Base-by-base conservation (phyloP, 2,113 vertebrate genomes). In the Gambusia holbrooki region DNA sequence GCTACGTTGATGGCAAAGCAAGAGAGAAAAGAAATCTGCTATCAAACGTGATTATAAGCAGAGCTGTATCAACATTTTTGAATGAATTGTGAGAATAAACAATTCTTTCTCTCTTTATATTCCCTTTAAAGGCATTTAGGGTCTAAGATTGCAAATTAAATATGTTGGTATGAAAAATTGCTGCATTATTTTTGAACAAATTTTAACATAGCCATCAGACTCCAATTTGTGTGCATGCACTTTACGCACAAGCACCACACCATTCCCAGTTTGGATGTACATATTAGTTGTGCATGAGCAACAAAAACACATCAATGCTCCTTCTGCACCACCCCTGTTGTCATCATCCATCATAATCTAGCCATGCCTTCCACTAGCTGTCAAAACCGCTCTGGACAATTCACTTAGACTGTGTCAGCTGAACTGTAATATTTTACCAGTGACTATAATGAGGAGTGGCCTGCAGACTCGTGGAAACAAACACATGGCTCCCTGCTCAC, bases 321-420 rank as follows among this genome's bases (percentile, higher is more conserved):
- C 75, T 87, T 63, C 77, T 86, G 81, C 87, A 85, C 71, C 83
- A 79, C 80, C 78, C 87, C 74, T 87, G 87, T 87, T 92, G 89
- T 92, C 91, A 89, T 89, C 91, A 93, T 93, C 90, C 91, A 92
- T 93, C 90, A 92, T 90, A 91, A 91, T 93, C 87, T 81, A 82
- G 78, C 69, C 69, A 74, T 79, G 85, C 89, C 80, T 90, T 93
- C 87, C 85, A 90, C 86, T 81, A 42, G 85, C 91, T 92, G 92
- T 93, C 92, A 92, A 87, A 91, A 79, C 86, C 61, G 87, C 84
- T 89, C 90, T 83, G 91, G 90, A 90, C 90, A 92, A 93, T 92
- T 92, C 90, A 92, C 90, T 88, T 89, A 89, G 91, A 92, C 80
- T 74, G 81, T 85, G 88, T 91, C 91, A 92, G 89, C 86, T 85